phyloP scores from a whole-genome alignment of 2,797 vertebrate species.

The Thalassophryne amazonica region DNA sequence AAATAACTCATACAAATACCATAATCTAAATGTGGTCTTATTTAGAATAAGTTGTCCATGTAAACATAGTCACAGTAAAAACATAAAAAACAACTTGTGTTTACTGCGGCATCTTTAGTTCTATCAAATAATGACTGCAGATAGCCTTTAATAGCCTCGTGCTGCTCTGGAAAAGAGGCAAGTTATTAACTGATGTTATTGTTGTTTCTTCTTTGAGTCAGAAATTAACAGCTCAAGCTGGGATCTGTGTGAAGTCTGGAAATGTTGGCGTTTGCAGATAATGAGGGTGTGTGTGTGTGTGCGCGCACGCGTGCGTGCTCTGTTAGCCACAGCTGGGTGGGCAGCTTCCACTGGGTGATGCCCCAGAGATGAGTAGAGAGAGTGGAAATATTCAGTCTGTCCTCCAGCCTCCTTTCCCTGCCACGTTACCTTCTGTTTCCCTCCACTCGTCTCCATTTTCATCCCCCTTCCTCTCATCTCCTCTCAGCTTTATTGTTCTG shows the following conservation, averaged over 20 bases:
- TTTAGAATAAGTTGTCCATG: no score
- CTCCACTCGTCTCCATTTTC: background rate
- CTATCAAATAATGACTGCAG: conserved; percentile 13
- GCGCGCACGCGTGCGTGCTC: no score
- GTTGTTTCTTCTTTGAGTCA: conserved; percentile 31
- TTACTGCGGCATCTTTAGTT: background rate
- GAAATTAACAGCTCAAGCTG: conserved; percentile 21
- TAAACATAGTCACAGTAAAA: background rate
- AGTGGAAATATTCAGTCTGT: background rate
- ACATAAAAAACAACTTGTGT: background rate
- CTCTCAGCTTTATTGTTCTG: background rate
- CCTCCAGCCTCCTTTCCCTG: background rate
- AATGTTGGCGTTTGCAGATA: conserved; percentile 44
- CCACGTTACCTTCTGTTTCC: background rate
- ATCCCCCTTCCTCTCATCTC: background rate
- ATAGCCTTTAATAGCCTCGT: conserved; percentile 3
- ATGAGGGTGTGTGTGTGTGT: conserved; percentile 35
- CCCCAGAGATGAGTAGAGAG: background rate
- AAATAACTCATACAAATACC: no score
- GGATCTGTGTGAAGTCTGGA: conserved; percentile 22
- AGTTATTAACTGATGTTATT: conserved; percentile 24
- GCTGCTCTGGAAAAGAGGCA: conserved; percentile 20
- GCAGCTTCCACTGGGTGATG: conserved; percentile 1
- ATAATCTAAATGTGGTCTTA: no score
- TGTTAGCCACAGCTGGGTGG: conserved; percentile 41